Evolutionary conservation across 2,888 invertebrate species (phyloP).

Genomic region (Drosophila subsilvestris): DNA sequence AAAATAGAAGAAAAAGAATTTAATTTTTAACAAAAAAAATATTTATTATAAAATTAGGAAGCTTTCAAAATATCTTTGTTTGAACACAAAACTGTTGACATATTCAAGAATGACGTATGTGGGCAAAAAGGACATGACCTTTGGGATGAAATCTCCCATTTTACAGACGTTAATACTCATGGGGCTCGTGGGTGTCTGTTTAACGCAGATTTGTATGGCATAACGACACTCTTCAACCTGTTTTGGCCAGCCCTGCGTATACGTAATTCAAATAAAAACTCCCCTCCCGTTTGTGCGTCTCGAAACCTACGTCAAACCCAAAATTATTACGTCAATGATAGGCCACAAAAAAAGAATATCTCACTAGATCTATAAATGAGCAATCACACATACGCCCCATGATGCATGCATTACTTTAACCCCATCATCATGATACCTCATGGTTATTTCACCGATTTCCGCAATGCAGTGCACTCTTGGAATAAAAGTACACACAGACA

Average conservation of each 20-base stretch:
- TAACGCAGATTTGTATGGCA: not conserved
- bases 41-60: not conserved
- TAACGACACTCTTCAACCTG: not conserved
- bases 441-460: slow-evolving; percentile 31
- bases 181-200: not conserved
- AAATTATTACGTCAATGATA: slow-evolving; percentile 27
- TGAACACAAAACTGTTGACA: too few species aligned
- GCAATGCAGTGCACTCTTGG: slow-evolving; percentile 16
- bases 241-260: not conserved
- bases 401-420: slow-evolving; percentile 33
- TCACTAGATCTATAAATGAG: slow-evolving; percentile 35
- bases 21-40: not conserved
- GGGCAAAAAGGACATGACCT: too few species aligned
- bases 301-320: slow-evolving; percentile 4
- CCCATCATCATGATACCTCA: not conserved
- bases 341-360: slow-evolving; percentile 21
- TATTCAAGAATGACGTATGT: too few species aligned
- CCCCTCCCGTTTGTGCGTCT: not conserved
- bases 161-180: too few species aligned
- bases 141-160: too few species aligned
- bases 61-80: not conserved
- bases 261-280: not conserved
- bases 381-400: slow-evolving; percentile 33
- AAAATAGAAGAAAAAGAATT: not conserved
- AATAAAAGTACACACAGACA: slow-evolving; percentile 5